Percentiles rank a stretch among this genome's conserved stretches.
Evolutionary conservation across 1,140 invertebrate species (phyloP).

Genomic region (Bradynema listronoti): DNA sequence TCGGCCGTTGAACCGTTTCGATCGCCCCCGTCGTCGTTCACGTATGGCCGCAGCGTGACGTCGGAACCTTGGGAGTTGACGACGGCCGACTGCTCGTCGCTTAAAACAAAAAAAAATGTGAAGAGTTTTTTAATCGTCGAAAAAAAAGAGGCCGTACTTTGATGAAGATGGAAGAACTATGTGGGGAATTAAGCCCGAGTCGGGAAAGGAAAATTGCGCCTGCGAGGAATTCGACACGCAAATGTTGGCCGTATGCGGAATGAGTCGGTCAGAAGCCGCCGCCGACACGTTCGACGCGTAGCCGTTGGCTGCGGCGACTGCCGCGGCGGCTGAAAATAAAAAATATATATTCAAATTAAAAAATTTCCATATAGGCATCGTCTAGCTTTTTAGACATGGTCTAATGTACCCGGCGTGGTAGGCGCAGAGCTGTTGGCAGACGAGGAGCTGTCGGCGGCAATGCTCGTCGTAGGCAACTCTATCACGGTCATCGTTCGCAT

Average conservation of each 20-base stretch:
- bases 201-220: slow-evolving; percentile 12
- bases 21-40: slow-evolving; percentile 3
- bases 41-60: not conserved
- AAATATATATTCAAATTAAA: not conserved
- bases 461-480: slow-evolving; percentile 29
- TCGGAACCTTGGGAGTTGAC: not conserved
- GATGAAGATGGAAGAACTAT: slow-evolving; percentile 18
- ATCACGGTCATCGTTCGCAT: slow-evolving; percentile 28
- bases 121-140: not conserved
- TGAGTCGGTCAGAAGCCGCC: not conserved
- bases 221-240: not conserved
- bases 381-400: slow-evolving; percentile 11
- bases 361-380: not conserved
- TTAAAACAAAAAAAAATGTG: not conserved
- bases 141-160: not conserved
- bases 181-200: slow-evolving; percentile 4
- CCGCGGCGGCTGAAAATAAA: too few species aligned
- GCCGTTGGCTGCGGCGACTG: too few species aligned
- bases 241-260: slow-evolving; percentile 3
- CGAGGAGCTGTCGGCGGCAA: slow-evolving; percentile 31
- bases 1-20: too few species aligned
- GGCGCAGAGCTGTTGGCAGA: slow-evolving; percentile 35
- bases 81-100: not conserved
- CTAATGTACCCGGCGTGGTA: slow-evolving; percentile 27
- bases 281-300: too few species aligned